Evolutionary conservation across 2,797 vertebrate species (phyloP), one percentile per base, ranked within the genome.

Genomic region (Halcyon leucocephala): DNA sequence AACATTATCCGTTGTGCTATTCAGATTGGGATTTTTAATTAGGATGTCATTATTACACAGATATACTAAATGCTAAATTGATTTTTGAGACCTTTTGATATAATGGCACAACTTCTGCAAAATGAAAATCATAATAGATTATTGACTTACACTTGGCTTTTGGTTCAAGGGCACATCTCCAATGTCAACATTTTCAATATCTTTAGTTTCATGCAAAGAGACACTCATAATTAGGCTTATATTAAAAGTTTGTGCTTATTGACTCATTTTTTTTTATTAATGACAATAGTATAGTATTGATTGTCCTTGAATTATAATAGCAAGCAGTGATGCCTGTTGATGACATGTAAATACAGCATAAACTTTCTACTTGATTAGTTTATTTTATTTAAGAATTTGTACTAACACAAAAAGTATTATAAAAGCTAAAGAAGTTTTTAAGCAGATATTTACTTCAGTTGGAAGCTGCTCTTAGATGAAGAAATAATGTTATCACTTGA

Each of bases 91-190:
- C 98, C 98, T 98, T 98, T 98, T 98, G 97, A 98, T 98, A 98
- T 98, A 97, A 98, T 98, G 97, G 97, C 84, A 74, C 90, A 96
- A 91, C 97, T 97, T 98, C 96, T 97, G 97, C 96, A 98, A 98
- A 98, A 98, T 98, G 98, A 98, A 99, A 99, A 99, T 99, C 98
- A 99, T 98, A 98, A 99, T 98, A 98, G 98, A 98, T 98, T 98
- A 98, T 98, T 98, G 98, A 98, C 97, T 96, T 97, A 97, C 94
- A 87, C 86, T 92, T 96, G 96, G 95, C 97, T 97, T 97, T 97
- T 95, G 92, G 97, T 97, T 97, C 98, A 98, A 99, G 98, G 98
- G 98, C 98, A 98, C 96, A 98, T 98, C 97, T 98, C 96, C 96
- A 61, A 96, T 98, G 97, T 99, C 98, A 98, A 98, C 98, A 96